Evolutionary conservation across 2,797 vertebrate genomes (phyloP), one percentile per base, ranked within the genome.

Genomic region (Phrynocephalus guinanensis): DNA sequence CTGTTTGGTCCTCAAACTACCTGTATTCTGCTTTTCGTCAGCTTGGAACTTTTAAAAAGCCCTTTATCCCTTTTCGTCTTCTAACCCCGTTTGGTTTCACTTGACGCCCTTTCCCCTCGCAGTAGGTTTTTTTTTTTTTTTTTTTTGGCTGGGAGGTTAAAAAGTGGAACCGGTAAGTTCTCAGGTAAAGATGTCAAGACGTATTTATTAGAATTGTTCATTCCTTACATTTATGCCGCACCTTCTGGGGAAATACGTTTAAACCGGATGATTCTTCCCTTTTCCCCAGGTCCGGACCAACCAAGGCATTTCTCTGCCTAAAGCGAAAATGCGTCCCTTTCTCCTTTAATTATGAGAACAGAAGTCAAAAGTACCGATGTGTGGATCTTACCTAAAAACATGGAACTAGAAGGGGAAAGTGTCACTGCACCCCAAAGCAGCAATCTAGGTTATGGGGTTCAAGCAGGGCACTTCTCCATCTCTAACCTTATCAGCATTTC

Each of bases 1-100:
- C 56, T n/a, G 7, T 48, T 26, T 4, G 5, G 30, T 60, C 5
- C 0, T 0, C 0, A 3, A 0, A 6, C 0, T 18, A 11, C 15
- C 2, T 0, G 8, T 56, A 56, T 56, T 56, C 1, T 56, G 2
- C 18, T 7, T 15, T 2, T 67, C 15, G 24, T 11, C 70, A 50
- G 1, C 52, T 15, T 56, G 52, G 13, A 56, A 44, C 38, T 44
- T 13, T 2, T 56, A 56, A 56, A 56, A 56, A 56, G 52, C 52
- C 52, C 9, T 3, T 56, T 56, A 56, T 13, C 13, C 52, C 52
- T 56, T 56, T 56, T 56, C 52, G 13, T 7, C 52, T 56, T 56
- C 52, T 56, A 56, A 56, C 20, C 22, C 56, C 5, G 0, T 2
- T 1, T 77, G 18, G 60, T 63, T 2, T 6, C 3, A 0, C 52